phyloP scores from a whole-genome alignment of 2,113 vertebrate genomes.

The Orientallactaga bullata region DNA sequence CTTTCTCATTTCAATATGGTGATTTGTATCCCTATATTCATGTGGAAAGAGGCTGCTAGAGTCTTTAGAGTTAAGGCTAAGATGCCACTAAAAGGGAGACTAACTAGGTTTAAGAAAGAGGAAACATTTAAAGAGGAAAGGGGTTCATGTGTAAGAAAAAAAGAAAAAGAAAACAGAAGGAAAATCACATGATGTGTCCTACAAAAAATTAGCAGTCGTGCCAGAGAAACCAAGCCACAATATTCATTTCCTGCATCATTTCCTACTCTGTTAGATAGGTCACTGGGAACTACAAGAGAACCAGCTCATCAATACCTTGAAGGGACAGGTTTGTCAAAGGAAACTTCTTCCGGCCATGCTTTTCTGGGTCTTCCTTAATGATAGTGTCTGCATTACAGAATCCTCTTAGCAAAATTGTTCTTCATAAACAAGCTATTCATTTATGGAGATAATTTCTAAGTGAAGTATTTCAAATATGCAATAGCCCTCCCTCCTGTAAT shows the following conservation, averaged over 20 bases:
- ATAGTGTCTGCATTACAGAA: not conserved
- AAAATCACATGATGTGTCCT: rapidly evolving
- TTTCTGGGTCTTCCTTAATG: not conserved
- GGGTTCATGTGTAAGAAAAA: not conserved
- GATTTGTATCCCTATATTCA: not conserved
- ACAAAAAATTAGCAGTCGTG: not conserved
- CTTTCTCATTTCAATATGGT: not conserved
- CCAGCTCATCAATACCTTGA: not conserved
- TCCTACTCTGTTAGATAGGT: not conserved
- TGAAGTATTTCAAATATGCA: slow-evolving; percentile 24
- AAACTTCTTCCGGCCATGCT: not conserved
- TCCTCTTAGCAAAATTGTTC: slow-evolving; percentile 52
- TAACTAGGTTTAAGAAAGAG: not conserved
- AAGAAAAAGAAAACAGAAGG: not conserved
- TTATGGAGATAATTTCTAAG: slow-evolving; percentile 57
- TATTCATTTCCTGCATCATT: slow-evolving; percentile 54
- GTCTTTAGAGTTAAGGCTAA: not conserved
- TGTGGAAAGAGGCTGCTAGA: not conserved
- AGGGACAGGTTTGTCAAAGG: slow-evolving; percentile 48
- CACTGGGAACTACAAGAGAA: not conserved
- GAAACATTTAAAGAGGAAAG: not conserved
- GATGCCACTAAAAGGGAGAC: not conserved
- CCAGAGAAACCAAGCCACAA: not conserved
- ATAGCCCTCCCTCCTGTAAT: not conserved
- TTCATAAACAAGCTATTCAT: not conserved